Evolutionary conservation across 2,113 vertebrate genomes (phyloP).

Genomic region (Grallaria varia): DNA sequence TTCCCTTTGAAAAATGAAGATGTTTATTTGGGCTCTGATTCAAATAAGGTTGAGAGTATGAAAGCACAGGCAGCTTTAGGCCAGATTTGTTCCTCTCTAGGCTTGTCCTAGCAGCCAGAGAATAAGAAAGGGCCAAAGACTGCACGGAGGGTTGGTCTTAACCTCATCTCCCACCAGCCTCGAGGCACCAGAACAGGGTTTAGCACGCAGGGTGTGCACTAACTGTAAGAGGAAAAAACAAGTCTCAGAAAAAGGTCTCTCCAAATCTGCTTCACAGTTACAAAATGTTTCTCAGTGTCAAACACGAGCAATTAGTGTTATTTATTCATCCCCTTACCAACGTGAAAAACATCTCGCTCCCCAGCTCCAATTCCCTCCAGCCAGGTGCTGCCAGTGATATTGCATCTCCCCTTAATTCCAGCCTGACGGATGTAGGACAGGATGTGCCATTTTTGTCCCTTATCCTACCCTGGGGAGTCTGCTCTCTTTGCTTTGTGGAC

Average conservation of each 20-base stretch:
- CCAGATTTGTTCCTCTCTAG: background rate
- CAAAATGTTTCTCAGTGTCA: background rate
- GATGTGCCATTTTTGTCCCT: background rate
- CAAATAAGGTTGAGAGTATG: background rate
- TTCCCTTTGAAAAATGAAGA: background rate
- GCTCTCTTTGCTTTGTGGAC: background rate
- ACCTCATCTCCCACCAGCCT: background rate
- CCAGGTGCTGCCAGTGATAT: background rate
- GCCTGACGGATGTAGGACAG: background rate
- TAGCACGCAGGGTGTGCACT: background rate
- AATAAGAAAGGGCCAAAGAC: background rate
- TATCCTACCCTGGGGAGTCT: background rate
- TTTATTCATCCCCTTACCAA: slow-evolving; percentile 2
- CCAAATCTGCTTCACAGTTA: background rate
- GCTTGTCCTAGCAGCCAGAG: background rate
- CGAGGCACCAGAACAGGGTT: background rate
- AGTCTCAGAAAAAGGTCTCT: background rate
- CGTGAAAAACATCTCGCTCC: background rate
- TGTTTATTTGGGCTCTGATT: background rate
- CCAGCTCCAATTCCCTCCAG: background rate
- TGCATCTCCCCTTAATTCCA: background rate
- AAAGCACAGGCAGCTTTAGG: background rate
- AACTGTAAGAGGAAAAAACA: rapidly evolving
- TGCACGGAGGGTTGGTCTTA: background rate
- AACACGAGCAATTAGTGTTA: background rate